phyloP scores from a whole-genome alignment of 2,113 vertebrate genomes.

The Dipodomys ordii region DNA sequence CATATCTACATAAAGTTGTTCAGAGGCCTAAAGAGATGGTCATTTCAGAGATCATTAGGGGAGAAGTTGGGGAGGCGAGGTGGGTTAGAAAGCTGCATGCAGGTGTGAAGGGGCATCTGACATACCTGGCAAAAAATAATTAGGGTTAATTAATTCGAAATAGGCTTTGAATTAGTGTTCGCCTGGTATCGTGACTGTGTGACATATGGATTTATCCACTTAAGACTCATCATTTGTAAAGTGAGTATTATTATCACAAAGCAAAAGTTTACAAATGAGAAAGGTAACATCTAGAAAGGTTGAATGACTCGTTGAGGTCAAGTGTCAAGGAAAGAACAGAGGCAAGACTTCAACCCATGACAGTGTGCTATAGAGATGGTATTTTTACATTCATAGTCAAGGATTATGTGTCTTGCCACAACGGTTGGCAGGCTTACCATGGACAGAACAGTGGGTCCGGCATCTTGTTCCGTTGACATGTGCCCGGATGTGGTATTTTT shows the following conservation, averaged over 20 bases:
- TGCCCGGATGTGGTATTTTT: background rate
- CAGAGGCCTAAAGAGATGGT: background rate
- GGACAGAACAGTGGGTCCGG: too few relatives aligned
- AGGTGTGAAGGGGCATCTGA: background rate
- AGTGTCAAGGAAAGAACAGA: background rate
- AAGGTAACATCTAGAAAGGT: background rate
- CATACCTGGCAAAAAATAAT: background rate
- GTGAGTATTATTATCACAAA: background rate
- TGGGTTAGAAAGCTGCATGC: too few relatives aligned
- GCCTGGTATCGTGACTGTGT: fast-evolving
- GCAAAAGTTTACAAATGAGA: background rate
- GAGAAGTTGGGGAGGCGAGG: background rate
- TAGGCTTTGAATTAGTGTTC: background rate
- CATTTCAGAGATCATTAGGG: background rate
- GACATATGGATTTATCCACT: background rate
- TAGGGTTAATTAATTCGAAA: background rate
- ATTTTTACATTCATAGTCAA: background rate
- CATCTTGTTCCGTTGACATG: background rate
- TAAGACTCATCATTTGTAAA: background rate
- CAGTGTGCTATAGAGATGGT: too few relatives aligned
- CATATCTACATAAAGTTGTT: background rate
- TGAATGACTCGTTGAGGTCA: background rate
- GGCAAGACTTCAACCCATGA: background rate
- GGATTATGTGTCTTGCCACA: background rate
- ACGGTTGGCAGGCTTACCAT: background rate